phyloP scores from a whole-genome alignment of 2,113 vertebrate species.

The Phyllostomus discolor region DNA sequence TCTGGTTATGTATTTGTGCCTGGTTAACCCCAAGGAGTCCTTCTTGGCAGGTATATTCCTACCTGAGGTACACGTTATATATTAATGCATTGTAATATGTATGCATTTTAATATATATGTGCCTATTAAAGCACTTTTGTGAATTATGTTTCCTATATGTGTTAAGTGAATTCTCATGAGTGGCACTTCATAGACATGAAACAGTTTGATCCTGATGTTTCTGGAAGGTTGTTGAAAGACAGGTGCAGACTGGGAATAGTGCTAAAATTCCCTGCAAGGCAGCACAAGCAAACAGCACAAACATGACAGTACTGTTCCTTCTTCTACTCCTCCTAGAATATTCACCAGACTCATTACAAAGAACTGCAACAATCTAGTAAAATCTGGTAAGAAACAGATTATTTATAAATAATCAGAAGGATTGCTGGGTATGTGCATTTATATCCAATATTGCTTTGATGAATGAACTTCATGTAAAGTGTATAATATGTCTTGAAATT shows the following conservation, averaged over 20 bases:
- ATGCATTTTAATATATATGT: neutral
- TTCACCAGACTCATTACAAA: neutral
- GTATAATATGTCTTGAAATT: neutral
- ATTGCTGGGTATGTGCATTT: neutral
- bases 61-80: neutral
- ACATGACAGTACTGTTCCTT: neutral
- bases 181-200: neutral
- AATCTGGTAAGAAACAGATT: neutral
- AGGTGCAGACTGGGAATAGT: neutral
- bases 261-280: neutral
- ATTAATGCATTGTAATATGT: neutral
- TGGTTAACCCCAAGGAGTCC: neutral
- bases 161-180: too few relatives aligned
- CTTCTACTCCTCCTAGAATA: neutral
- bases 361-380: neutral
- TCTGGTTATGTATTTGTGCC: neutral
- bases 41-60: neutral
- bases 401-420: neutral
- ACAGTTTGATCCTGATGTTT: neutral
- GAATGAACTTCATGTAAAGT: neutral
- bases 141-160: neutral
- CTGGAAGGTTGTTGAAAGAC: neutral
- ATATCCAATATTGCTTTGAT: too few relatives aligned
- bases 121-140: neutral
- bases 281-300: neutral